Evolutionary conservation across 2,797 vertebrate genomes (phyloP).

Genomic region (Mormyrus proboscirostris): DNA sequence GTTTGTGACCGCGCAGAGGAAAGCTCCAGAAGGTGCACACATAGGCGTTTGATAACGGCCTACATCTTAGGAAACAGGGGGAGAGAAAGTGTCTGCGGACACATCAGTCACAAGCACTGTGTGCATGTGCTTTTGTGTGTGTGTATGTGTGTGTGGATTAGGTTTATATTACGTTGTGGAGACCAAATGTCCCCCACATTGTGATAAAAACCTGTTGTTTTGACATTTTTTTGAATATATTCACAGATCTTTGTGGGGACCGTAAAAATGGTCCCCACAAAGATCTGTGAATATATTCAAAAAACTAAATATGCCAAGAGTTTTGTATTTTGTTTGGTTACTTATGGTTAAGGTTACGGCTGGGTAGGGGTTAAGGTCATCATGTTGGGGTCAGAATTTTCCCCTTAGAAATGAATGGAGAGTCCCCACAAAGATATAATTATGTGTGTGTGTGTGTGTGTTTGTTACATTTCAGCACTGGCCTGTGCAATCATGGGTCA

Average conservation of each 20-base stretch:
- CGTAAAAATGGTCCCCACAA: background rate
- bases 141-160: background rate
- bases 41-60: background rate
- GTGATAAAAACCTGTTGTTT: too few species aligned
- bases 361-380: too few species aligned
- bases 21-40: background rate
- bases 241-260: too few species aligned
- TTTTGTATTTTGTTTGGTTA: background rate
- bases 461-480: constrained; percentile 63
- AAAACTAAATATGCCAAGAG: background rate
- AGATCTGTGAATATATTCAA: background rate
- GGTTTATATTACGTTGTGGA: background rate
- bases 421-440: background rate
- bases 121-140: background rate
- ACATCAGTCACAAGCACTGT: background rate
- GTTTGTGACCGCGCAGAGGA: background rate
- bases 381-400: background rate
- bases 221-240: too few species aligned
- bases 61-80: background rate
- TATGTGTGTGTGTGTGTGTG: constrained; percentile 21
- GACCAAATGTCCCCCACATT: too few species aligned
- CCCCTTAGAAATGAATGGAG: too few species aligned
- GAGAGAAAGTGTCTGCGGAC: background rate
- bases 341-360: background rate
- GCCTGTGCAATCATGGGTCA: constrained; percentile 62